Conservation (phyloP, 2,888 invertebrate species). For the Trissoscelio sp. region DNA sequence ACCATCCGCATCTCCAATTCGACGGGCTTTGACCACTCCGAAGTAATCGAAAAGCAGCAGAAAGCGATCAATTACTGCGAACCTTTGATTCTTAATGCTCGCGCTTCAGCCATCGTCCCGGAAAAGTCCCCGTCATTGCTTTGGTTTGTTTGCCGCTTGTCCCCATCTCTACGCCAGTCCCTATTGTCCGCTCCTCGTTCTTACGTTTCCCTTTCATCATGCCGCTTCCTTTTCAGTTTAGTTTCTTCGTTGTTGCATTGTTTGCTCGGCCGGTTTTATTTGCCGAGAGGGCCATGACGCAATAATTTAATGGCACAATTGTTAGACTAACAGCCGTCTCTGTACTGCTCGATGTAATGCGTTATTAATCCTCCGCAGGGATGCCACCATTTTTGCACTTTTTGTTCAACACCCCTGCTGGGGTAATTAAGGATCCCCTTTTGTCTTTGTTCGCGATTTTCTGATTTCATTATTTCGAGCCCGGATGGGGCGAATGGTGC, state of each 20-base stretch:
- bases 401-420: not conserved
- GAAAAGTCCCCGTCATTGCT: slow-evolving; percentile 47
- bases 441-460: slow-evolving; percentile 28
- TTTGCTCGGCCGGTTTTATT: slow-evolving; percentile 34
- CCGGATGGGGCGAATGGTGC: not conserved
- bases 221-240: slow-evolving; percentile 20
- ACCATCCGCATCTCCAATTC: slow-evolving; percentile 72
- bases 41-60: slow-evolving; percentile 78
- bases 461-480: slow-evolving; percentile 24
- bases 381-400: slow-evolving; percentile 28
- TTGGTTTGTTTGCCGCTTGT: slow-evolving; percentile 43
- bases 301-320: slow-evolving; percentile 50
- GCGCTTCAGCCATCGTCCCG: slow-evolving; percentile 62
- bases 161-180: slow-evolving; percentile 38
- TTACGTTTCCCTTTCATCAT: slow-evolving; percentile 39
- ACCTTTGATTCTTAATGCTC: slow-evolving; percentile 76
- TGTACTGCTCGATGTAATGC: slow-evolving; percentile 17
- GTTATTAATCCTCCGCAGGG: slow-evolving; percentile 56
- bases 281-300: slow-evolving; percentile 5
- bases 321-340: slow-evolving; percentile 25
- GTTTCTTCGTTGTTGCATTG: slow-evolving; percentile 47
- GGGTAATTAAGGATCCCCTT: slow-evolving; percentile 44
- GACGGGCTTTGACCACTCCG: slow-evolving; percentile 75
- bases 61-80: slow-evolving; percentile 77
- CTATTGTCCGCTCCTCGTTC: slow-evolving; percentile 19